Evolutionary conservation across 2,113 vertebrate species (phyloP), one percentile per base, ranked within the genome.

Genomic region (Falcunculus frontatus): DNA sequence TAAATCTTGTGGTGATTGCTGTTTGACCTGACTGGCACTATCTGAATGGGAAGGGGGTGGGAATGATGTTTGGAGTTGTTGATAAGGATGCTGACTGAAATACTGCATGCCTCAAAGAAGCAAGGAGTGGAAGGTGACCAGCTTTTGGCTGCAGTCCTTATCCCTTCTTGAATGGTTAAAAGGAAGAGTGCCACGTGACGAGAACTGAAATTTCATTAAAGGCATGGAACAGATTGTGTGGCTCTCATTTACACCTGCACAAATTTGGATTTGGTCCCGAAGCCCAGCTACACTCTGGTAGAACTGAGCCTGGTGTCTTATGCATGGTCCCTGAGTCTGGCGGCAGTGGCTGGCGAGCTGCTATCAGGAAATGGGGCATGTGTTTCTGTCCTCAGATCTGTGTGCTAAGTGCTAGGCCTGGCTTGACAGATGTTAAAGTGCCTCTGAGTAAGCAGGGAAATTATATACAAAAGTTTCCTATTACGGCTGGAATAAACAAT

Each of bases 381-480:
- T 95, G 96, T 95, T 95, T 90, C 84, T 75, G 53, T 91, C 69
- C 87, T 96, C 78, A 94, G 95, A 95, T 96, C 96, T 94, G 65
- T 29, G 56, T 19, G 77, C 89, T 95, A 44, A 97, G 91, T 90
- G 94, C 93, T 91, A 59, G 86, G 89, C 73, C 89, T 95, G 64
- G 73, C 64, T 80, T 94, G 93, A 96, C 96, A 97, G 95, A 96
- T 97, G 96, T 94, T 95, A 65, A 73, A 96, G 86, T 84, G 87
- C 84, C 91, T 95, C 93, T 94, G 93, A 96, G 89, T 94, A 96
- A 95, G 95, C 77, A 76, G 87, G 84, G 93, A 96, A 97, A 96
- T 93, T 87, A 97, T 96, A 97, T 97, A 97, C 96, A 97, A 96
- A 96, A 95, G 96, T 96, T 96, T 97, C 96, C 91, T 94, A 95